Conservation (phyloP, 2,113 vertebrate genomes). For the Sceloporus undulatus region DNA sequence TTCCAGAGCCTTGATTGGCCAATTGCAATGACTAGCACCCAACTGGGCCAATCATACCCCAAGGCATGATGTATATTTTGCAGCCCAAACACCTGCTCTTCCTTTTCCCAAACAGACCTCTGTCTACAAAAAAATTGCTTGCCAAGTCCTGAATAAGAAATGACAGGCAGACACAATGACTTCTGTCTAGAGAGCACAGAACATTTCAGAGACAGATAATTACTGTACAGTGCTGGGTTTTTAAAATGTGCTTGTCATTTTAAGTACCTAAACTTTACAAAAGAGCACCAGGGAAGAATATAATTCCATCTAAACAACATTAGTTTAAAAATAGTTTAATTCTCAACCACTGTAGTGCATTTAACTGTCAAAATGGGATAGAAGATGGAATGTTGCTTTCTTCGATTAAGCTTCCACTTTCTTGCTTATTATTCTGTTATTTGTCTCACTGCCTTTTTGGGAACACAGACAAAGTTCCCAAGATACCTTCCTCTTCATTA, state of each 20-base stretch:
- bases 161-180: neutral
- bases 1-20: neutral
- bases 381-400: conserved; percentile 30
- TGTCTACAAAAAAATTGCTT: neutral
- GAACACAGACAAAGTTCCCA: neutral
- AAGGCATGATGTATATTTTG: neutral
- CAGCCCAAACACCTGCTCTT: neutral
- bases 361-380: conserved; percentile 11
- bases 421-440: conserved; percentile 40
- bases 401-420: conserved; percentile 41
- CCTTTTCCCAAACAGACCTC: neutral
- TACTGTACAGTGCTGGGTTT: conserved; percentile 16
- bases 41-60: neutral
- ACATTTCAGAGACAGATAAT: conserved; percentile 47
- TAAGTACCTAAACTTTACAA: conserved; percentile 29
- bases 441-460: conserved; percentile 33
- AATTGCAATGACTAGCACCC: neutral
- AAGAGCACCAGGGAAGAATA: conserved; percentile 33
- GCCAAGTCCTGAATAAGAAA: neutral
- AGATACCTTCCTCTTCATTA: conserved; percentile 6
- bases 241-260: conserved; percentile 40
- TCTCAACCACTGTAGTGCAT: conserved; percentile 26
- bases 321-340: conserved; percentile 50
- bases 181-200: neutral
- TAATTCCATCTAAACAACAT: conserved; percentile 50